Conservation (phyloP, 2,113 vertebrate species). For the Leucoraja erinaceus region DNA sequence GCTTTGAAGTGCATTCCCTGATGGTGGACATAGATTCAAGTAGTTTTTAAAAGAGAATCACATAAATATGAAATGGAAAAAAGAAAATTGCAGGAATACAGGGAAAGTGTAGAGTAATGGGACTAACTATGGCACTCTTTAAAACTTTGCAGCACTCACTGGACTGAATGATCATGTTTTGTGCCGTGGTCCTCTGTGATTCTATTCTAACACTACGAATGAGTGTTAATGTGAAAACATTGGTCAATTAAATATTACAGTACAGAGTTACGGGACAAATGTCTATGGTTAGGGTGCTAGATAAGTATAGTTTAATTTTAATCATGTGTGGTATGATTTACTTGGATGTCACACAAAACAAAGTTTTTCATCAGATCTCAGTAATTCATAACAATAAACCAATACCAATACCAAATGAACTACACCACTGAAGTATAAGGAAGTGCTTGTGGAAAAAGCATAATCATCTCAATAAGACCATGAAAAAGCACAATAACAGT, state of each 20-base stretch:
- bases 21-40: background rate
- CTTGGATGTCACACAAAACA: no score
- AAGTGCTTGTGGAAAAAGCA: background rate
- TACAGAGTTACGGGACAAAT: no score
- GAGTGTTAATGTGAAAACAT: background rate
- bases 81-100: background rate
- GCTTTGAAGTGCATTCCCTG: background rate
- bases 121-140: background rate
- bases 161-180: background rate
- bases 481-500: background rate
- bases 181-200: background rate
- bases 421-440: background rate
- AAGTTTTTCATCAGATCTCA: no score
- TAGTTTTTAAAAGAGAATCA: background rate
- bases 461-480: background rate
- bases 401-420: no score
- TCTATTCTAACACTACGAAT: background rate
- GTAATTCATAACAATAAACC: no score
- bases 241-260: background rate
- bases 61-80: background rate
- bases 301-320: background rate
- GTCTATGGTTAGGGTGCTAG: no score
- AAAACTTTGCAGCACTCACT: no score
- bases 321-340: no score
- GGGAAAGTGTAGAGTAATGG: background rate